These are phyloP conservation scores for Hirudo medicinalis DNA, from an alignment of 1,140 invertebrate species.

Conservation along the genomic window DNA sequence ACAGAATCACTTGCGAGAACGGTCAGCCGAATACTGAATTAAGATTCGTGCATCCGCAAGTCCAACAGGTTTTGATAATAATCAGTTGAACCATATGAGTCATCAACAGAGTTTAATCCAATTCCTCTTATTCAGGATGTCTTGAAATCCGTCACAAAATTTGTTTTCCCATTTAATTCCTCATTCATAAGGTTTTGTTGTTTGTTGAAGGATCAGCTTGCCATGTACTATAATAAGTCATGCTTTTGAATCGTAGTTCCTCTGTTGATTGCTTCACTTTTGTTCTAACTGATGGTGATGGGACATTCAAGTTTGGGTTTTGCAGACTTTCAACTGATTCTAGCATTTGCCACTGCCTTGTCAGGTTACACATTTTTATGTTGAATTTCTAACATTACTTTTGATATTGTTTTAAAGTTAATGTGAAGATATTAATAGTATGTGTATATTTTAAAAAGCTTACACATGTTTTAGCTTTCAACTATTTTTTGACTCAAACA, in stretches of 20 bases:
- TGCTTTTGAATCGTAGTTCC: conserved; percentile 45
- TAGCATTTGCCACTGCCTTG: conserved; percentile 37
- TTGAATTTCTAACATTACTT: neutral
- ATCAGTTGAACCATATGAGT: no score
- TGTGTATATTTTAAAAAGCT: neutral
- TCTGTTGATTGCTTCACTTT: conserved; percentile 76
- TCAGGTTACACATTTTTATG: conserved; percentile 30
- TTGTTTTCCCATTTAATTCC: conserved; percentile 68
- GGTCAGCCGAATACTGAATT: no score
- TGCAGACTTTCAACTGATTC: conserved; percentile 64
- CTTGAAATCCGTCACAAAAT: conserved; percentile 64
- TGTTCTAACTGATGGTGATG: conserved; percentile 78
- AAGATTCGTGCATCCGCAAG: no score
- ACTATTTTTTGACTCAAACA: neutral
- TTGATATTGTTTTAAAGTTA: no score
- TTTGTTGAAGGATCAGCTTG: conserved; percentile 22
- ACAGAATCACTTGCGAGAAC: no score
- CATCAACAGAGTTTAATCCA: no score
- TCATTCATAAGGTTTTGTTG: neutral
- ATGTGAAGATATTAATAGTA: no score
- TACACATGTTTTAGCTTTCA: neutral
- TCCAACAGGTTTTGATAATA: no score
- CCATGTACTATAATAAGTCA: conserved; percentile 18
- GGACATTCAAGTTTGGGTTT: conserved; percentile 89
- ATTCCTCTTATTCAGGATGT: conserved; percentile 45